Conservation (phyloP, 1,140 invertebrate species). For the Hyles vespertilio region DNA sequence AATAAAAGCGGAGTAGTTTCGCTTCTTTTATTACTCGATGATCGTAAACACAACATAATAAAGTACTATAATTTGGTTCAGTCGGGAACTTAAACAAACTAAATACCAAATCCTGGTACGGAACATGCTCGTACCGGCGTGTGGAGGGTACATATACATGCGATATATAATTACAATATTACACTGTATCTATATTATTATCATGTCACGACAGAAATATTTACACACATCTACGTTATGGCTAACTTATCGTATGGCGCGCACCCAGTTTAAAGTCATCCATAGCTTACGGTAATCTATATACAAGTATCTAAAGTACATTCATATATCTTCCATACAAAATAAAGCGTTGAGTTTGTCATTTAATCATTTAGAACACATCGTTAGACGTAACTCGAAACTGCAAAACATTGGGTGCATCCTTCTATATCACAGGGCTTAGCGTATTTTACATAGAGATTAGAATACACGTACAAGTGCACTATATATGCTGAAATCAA, state of each 20-base stretch:
- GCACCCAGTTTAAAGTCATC: conserved; percentile 28
- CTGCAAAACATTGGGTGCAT: conserved; percentile 35
- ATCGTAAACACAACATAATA: conserved; percentile 58
- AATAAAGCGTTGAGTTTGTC: not conserved
- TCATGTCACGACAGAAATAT: conserved; percentile 26
- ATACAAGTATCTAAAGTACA: not conserved
- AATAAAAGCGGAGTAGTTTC: conserved; percentile 36
- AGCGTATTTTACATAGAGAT: conserved; percentile 16
- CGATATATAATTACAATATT: conserved; percentile 25
- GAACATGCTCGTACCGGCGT: conserved; percentile 28
- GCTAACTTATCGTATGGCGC: conserved; percentile 46
- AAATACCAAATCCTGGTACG: conserved; percentile 65
- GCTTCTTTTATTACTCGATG: conserved; percentile 58
- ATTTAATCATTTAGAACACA: conserved; percentile 4
- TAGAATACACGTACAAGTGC: not conserved
- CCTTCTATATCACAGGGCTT: conserved; percentile 40
- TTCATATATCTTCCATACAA: conserved; percentile 12
- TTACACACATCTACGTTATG: conserved; percentile 19
- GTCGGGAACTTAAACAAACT: conserved; percentile 71
- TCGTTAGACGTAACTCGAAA: not conserved
- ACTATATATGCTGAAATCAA: conserved; percentile 32
- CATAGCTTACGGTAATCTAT: conserved; percentile 2
- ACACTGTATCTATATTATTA: conserved; percentile 26
- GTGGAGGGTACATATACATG: conserved; percentile 29
- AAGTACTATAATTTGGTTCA: conserved; percentile 70